phyloP scores from a whole-genome alignment of 1,140 invertebrate genomes.

The Neuroterus valhalla region DNA sequence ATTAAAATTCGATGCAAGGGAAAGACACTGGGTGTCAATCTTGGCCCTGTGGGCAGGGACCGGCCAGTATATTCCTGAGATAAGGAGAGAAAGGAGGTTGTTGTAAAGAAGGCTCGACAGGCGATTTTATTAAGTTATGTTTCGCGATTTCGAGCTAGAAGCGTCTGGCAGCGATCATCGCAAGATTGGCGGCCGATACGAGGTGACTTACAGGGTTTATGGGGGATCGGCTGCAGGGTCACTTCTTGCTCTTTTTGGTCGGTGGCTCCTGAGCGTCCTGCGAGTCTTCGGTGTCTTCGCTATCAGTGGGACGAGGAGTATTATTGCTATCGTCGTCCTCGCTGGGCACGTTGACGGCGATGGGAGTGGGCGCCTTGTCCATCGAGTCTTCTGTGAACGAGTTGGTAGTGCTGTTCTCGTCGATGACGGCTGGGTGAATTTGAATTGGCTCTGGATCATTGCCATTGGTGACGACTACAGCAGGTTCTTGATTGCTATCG shows the following conservation, averaged over 20 bases:
- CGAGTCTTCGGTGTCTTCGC: conserved; percentile 70
- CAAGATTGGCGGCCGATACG: conserved; percentile 64
- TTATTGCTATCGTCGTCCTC: conserved; percentile 70
- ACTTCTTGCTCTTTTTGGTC: conserved; percentile 73
- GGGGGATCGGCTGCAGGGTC: conserved; percentile 60
- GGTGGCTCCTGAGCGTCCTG: conserved; percentile 71
- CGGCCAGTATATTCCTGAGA: neutral
- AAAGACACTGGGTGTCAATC: neutral
- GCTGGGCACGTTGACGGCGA: conserved; percentile 62
- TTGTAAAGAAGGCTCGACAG: conserved; percentile 41
- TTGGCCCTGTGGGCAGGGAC: neutral
- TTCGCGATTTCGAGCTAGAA: conserved; percentile 57
- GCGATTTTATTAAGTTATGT: conserved; percentile 44
- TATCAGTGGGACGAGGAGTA: conserved; percentile 71
- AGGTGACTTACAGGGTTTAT: conserved; percentile 60
- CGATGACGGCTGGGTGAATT: conserved; percentile 67
- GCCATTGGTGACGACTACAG: conserved; percentile 60
- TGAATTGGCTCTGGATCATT: conserved; percentile 54
- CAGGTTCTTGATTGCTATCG: conserved; percentile 51
- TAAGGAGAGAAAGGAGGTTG: conserved; percentile 35
- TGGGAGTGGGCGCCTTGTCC: conserved; percentile 76
- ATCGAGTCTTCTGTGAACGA: conserved; percentile 84
- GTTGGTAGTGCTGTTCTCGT: conserved; percentile 78
- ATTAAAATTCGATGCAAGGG: neutral
- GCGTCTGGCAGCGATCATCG: conserved; percentile 65